phyloP scores from a whole-genome alignment of 2,888 invertebrate genomes.

The Arge pagana region DNA sequence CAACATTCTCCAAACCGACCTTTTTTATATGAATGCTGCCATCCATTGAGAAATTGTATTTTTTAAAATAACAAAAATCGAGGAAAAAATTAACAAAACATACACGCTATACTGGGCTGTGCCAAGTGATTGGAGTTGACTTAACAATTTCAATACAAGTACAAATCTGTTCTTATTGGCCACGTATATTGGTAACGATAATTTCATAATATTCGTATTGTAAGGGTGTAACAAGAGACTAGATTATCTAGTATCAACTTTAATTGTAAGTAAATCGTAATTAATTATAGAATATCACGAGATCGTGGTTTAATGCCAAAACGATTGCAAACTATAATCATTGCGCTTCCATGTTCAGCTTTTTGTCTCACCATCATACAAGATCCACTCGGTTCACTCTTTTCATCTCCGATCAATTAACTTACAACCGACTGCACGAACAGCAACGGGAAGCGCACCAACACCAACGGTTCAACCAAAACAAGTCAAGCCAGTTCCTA shows the following conservation, averaged over 20 bases:
- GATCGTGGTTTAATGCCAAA: too few species aligned
- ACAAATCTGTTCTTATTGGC: constrained; percentile 59
- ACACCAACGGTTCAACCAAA: too few species aligned
- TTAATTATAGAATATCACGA: too few species aligned
- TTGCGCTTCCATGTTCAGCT: too few species aligned
- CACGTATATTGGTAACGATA: constrained; percentile 56
- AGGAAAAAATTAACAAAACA: constrained; percentile 48
- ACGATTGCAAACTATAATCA: too few species aligned
- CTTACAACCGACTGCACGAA: too few species aligned
- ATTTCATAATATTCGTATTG: constrained; percentile 45
- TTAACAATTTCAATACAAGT: constrained; percentile 59
- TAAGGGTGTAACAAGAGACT: constrained; percentile 34
- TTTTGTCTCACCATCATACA: too few species aligned
- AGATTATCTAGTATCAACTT: constrained; percentile 50
- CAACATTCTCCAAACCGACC: constrained; percentile 55
- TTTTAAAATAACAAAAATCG: constrained; percentile 34
- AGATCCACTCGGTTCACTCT: too few species aligned
- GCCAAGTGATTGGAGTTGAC: constrained; percentile 58
- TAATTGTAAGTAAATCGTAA: constrained; percentile 54
- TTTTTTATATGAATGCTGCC: constrained; percentile 55
- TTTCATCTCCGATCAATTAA: too few species aligned
- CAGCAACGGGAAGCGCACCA: too few species aligned
- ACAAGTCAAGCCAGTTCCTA: too few species aligned
- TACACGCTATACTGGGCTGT: constrained; percentile 58
- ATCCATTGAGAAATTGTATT: constrained; percentile 53